Conservation (phyloP, 2,888 invertebrate species). For the Tetropium fuscum region DNA sequence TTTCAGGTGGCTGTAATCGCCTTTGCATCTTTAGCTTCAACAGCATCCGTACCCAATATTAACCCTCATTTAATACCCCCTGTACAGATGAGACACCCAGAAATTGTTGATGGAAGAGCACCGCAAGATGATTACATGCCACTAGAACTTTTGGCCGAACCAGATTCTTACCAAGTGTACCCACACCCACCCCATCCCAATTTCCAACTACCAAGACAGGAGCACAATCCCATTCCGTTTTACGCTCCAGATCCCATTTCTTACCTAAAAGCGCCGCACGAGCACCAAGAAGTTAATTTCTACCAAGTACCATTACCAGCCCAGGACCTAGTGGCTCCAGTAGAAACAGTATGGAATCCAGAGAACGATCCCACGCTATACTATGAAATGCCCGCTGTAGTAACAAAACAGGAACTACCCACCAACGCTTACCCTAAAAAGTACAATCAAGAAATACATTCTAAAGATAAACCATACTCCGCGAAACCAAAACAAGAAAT, state of each 20-base stretch:
- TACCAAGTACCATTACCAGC: constrained; percentile 63
- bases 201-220: constrained; percentile 57
- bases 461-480: constrained; percentile 57
- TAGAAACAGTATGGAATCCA: constrained; percentile 63
- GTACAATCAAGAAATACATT: constrained; percentile 67
- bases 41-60: constrained; percentile 34
- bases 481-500: constrained; percentile 66
- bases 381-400: constrained; percentile 63
- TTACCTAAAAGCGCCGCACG: constrained; percentile 53
- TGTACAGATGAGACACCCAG: constrained; percentile 29
- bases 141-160: constrained; percentile 31
- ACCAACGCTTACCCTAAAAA: constrained; percentile 73
- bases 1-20: constrained; percentile 43
- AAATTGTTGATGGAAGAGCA: constrained; percentile 18
- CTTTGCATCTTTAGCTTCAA: constrained; percentile 31
- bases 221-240: constrained; percentile 55
- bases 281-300: constrained; percentile 44
- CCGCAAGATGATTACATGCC: constrained; percentile 38
- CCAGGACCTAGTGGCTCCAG: constrained; percentile 66
- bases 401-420: constrained; percentile 64
- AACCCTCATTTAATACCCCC: constrained; percentile 29
- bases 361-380: constrained; percentile 61
- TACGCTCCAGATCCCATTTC: constrained; percentile 54
- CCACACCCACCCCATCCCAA: constrained; percentile 49
- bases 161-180: constrained; percentile 41